Base-by-base conservation (phyloP, 2,888 invertebrate genomes). In the Trissolcus japonicus region DNA sequence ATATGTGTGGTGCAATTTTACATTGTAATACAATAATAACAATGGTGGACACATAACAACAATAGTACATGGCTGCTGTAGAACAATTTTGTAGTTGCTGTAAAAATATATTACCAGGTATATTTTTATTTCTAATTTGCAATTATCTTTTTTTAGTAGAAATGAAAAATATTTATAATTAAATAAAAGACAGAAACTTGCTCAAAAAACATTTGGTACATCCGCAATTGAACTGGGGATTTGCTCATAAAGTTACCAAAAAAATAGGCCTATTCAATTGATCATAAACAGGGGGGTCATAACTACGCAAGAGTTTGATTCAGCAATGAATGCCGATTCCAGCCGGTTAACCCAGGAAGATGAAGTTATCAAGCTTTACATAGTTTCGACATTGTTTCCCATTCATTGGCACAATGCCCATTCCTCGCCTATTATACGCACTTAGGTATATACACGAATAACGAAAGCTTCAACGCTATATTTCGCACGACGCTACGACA, bases 371-470 rank as follows among this genome's bases (percentile, higher is more conserved):
- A 72, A 77, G 82, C 80, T 82, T 83, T 80, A 79, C 82, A 83
- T 85, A 86, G 86, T 86, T 86, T 73, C 75, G 80, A 84, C 84
- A 87, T 86, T 87, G 86, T 86, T 86, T 85, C 84, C 79, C 69
- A 78, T 79, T 79, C 79, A 80, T 80, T 87, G 87, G 87, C 87
- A 73, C 76, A 61, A 79, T 62, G 84, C 86, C 86, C 84, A 82
- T 82, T 80, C 79, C 66, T 79, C 63, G 73, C 71, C 76, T 71
- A 65, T 73, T 61, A 65, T 51, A 55, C 14, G 40, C 68, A 53
- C 51, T 68, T 35, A 35, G 74, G 68, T 75, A 68, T 68, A 75
- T 29, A 63, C 66, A 59, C 63, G 48, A 62, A 63, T 46, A 56
- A 59, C 76, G 67, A 59, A 55, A 72, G 55, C 67, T 56, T 46